Percentiles rank a stretch among this genome's conserved stretches.
These are phyloP conservation scores for Eupithecia vulgata DNA, from an alignment of 2,888 invertebrate genomes.

Conservation along the genomic window DNA sequence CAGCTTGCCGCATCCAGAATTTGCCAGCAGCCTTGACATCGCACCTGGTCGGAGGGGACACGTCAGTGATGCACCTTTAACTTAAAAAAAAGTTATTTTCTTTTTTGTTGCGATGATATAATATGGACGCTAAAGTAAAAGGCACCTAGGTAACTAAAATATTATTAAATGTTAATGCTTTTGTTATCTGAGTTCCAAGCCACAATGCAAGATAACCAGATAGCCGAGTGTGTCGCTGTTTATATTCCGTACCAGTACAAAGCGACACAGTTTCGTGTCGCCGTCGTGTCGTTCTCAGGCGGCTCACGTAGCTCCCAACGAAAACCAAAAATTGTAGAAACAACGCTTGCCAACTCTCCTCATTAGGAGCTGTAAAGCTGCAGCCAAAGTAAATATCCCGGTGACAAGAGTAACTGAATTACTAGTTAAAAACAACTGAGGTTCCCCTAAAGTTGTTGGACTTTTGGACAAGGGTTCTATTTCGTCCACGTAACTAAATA, in stretches of 20 bases:
- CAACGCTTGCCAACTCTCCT: constrained; percentile 44
- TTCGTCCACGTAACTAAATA: background rate
- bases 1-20: no score
- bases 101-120: background rate
- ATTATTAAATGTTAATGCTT: background rate
- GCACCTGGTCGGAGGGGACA: no score
- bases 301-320: constrained; percentile 40
- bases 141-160: background rate
- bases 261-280: constrained; percentile 29
- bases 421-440: constrained; percentile 12
- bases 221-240: constrained; percentile 8
- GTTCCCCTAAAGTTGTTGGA: background rate
- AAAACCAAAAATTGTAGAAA: constrained; percentile 46
- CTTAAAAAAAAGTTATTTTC: no score
- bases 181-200: background rate
- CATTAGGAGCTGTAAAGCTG: constrained; percentile 39
- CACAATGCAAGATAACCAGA: constrained; percentile 9
- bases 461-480: background rate
- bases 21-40: no score
- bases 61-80: no score
- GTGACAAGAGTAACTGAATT: constrained; percentile 21
- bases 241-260: constrained; percentile 11
- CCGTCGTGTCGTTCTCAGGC: constrained; percentile 25
- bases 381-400: constrained; percentile 31
- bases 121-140: background rate